phyloP scores from a whole-genome alignment of 2,113 vertebrate species.

The Neogale vison region DNA sequence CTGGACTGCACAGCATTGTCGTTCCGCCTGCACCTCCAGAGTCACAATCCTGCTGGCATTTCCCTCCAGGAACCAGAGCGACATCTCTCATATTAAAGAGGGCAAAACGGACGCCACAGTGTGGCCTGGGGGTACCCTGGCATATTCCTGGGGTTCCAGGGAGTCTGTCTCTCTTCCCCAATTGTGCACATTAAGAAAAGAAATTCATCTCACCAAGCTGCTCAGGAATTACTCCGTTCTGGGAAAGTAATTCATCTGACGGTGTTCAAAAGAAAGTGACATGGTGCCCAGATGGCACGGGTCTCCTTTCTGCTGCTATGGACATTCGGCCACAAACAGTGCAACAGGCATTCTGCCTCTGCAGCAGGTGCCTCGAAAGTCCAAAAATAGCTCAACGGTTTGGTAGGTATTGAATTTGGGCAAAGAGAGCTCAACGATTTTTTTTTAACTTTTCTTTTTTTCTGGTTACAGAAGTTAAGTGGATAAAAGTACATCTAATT shows the following conservation, averaged over 20 bases:
- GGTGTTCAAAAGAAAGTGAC: neutral
- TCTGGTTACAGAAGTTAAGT: neutral
- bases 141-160: neutral
- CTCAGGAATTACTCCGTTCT: neutral
- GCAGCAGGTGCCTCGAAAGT: neutral
- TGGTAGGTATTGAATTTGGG: neutral
- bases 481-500: neutral
- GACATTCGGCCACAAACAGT: neutral
- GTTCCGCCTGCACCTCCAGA: neutral
- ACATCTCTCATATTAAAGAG: neutral
- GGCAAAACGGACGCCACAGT: neutral
- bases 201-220: neutral
- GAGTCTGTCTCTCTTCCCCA: neutral
- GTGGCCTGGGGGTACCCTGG: too few species aligned
- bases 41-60: neutral
- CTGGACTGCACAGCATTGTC: neutral
- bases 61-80: neutral
- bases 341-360: neutral
- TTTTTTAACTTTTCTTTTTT: neutral
- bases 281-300: rapidly evolving
- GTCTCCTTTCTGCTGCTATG: too few species aligned
- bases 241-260: neutral
- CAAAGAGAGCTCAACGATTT: neutral
- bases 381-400: neutral
- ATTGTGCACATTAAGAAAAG: neutral